phyloP scores from a whole-genome alignment of 1,140 invertebrate species.

The Zaprionus africanus region DNA sequence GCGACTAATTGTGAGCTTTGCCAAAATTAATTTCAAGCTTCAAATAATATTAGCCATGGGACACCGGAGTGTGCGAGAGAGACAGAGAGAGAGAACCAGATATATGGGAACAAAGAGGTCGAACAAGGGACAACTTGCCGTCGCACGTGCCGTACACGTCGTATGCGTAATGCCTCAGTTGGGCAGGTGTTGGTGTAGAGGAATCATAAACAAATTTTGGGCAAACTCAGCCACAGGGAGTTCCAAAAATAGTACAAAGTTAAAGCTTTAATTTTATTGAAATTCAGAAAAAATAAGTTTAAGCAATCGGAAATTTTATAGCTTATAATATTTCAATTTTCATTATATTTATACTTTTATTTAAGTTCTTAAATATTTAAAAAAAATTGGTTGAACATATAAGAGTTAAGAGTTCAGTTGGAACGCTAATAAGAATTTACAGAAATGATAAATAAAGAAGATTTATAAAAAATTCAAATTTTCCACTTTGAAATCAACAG shows the following conservation, averaged over 20 bases:
- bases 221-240: background rate
- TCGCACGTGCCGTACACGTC: conserved; percentile 59
- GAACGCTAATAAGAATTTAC: no score
- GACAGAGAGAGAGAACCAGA: background rate
- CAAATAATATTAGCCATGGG: conserved; percentile 71
- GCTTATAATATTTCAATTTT: no score
- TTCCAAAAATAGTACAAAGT: background rate
- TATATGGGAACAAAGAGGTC: background rate
- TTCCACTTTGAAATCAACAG: no score
- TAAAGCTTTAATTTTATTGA: background rate
- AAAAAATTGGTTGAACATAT: no score
- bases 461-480: no score
- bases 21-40: conserved; percentile 78
- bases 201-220: conserved; percentile 13
- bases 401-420: no score
- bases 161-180: conserved; percentile 58
- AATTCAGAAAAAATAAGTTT: no score
- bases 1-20: conserved; percentile 73
- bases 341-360: no score
- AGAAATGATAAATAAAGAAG: no score
- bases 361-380: no score
- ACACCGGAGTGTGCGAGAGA: conserved; percentile 10
- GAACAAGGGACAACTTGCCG: conserved; percentile 36
- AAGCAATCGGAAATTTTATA: no score
- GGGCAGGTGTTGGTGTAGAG: conserved; percentile 7